Evolutionary conservation across 1,140 invertebrate genomes (phyloP), one percentile per base, ranked within the genome.

Genomic region (Mycetomoellerius zeteki): DNA sequence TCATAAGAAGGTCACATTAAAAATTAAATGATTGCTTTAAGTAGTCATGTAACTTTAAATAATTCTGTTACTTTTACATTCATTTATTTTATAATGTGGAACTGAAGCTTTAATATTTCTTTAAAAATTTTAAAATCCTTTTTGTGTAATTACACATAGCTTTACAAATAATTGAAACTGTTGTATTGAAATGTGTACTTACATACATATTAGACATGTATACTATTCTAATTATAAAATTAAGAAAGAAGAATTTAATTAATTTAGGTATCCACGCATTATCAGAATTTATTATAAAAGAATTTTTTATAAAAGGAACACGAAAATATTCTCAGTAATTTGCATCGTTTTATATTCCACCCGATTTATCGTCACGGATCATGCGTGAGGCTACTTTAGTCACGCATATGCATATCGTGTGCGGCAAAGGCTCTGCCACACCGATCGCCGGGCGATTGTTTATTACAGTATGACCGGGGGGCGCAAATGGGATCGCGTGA

Each of bases 341-440:
- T 78, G 24, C 77, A 64, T 77, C 37, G 56, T 27, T 67, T 80
- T 80, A 80, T n/a, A 67, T 67, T 67, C 27, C 27, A 24, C 0
- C 30, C 21, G n/a, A 80, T 67, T 80, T 24, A 80, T 80, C 62
- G 30, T 80, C 77, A 21, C 43, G 30, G 21, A n/a, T 67, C n/a
- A 10, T 47, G 56, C 58, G 37, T 62, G 58, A 77, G 58, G 5
- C 24, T 19, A 27, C 33, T 80, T 37, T 67, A 80, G n/a, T 80
- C n/a, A 50, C 30, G 64, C 64, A 80, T 87, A 85, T 76, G 60
- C 52, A 75, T 87, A 30, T 73, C 43, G 60, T 64, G 76, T 37
- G 19, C 10, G 30, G 27, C 7, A 58, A 58, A 80, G 24, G 6
- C 19, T 84, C 33, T 30, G 43, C 16, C 62, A 5, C 54, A 5